phyloP scores from a whole-genome alignment of 1,140 invertebrate species.

The Aphelenchoides avenae region DNA sequence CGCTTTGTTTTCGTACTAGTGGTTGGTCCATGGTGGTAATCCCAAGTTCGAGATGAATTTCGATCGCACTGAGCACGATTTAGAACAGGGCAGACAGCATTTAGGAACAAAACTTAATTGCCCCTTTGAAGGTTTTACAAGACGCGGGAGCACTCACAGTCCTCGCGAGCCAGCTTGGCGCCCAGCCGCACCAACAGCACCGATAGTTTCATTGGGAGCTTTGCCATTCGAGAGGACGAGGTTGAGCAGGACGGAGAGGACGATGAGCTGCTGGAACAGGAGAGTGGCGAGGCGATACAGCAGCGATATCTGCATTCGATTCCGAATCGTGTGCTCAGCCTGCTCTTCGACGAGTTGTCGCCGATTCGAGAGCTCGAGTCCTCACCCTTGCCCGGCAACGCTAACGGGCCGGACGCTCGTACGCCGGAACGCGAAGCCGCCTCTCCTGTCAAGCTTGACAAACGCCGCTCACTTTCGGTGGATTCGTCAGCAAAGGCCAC shows the following conservation, averaged over 20 bases:
- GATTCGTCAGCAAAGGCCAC: too few species aligned
- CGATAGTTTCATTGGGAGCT: constrained; percentile 27
- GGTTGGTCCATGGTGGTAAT: neutral
- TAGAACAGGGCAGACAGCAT: neutral
- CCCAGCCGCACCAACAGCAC: constrained; percentile 28
- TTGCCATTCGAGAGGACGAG: constrained; percentile 22
- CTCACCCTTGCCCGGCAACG: too few species aligned
- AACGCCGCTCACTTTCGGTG: too few species aligned
- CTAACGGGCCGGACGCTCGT: too few species aligned
- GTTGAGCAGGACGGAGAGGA: constrained; percentile 22
- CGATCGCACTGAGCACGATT: too few species aligned
- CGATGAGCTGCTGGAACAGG: neutral
- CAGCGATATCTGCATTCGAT: neutral
- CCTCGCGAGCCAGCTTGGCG: constrained; percentile 24
- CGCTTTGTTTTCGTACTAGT: constrained; percentile 6
- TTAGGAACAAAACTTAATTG: neutral
- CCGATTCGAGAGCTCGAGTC: too few species aligned
- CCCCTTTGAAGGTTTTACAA: constrained; percentile 15
- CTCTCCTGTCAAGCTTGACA: too few species aligned
- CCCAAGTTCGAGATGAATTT: constrained; percentile 3
- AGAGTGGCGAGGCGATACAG: neutral
- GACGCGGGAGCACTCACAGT: neutral
- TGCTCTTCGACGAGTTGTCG: constrained; percentile 22
- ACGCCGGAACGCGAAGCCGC: too few species aligned
- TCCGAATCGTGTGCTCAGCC: constrained; percentile 5